Percentiles rank a stretch among this genome's conserved stretches.
These are phyloP conservation scores for Thecophora atra DNA, from an alignment of 2,888 invertebrate species.

Conservation along the genomic window DNA sequence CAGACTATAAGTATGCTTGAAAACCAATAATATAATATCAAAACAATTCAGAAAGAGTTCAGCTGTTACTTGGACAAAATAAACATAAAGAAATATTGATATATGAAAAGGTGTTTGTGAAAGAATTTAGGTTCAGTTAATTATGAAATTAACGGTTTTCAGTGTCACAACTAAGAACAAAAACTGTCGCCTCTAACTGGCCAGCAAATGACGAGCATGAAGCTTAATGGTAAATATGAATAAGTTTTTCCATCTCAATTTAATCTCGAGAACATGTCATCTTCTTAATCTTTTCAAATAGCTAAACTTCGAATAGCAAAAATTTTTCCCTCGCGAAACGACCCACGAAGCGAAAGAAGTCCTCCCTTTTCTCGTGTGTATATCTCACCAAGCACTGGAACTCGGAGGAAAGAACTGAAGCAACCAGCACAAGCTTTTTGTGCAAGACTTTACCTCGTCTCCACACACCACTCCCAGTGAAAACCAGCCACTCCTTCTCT, in stretches of 20 bases:
- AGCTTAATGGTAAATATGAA: constrained; percentile 13
- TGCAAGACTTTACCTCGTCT: neutral
- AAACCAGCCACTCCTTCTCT: too few species aligned
- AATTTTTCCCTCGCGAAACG: neutral
- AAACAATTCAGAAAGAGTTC: neutral
- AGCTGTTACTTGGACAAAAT: neutral
- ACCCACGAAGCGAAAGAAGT: neutral
- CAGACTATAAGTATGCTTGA: neutral
- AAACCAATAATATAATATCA: neutral
- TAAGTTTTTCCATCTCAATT: too few species aligned
- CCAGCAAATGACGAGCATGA: constrained; percentile 3
- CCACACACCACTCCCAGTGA: too few species aligned
- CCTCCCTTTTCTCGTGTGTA: constrained; percentile 11
- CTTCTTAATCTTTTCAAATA: neutral
- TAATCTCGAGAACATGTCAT: neutral
- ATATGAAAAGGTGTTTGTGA: neutral
- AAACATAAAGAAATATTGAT: constrained; percentile 2
- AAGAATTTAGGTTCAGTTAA: constrained; percentile 10
- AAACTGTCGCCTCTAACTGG: constrained; percentile 10
- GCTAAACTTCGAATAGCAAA: neutral
- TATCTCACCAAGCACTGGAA: constrained; percentile 17
- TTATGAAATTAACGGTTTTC: constrained; percentile 20
- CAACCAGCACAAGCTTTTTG: constrained; percentile 11
- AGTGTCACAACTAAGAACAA: constrained; percentile 8
- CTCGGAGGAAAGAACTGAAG: neutral